A percentile compares a stretch with the other conserved stretches of the same genome.
These are phyloP conservation scores for Apantesis nais DNA, from an alignment of 2,888 invertebrate species.

Conservation along the genomic window DNA sequence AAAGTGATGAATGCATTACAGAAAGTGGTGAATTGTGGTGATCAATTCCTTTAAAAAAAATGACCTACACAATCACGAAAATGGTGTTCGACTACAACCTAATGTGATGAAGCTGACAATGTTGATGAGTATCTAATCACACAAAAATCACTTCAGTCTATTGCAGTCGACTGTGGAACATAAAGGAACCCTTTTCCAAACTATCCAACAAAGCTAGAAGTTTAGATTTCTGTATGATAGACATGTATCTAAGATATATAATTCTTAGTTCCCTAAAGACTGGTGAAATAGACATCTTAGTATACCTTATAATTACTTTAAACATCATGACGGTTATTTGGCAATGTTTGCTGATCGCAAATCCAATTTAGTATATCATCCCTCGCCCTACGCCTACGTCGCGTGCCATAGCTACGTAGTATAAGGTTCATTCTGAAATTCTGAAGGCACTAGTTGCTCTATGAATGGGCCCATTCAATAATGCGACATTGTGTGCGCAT, in stretches of 20 bases:
- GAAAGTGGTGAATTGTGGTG: no score
- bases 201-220: neutral
- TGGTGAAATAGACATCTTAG: neutral
- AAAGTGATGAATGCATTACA: no score
- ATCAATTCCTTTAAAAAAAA: neutral
- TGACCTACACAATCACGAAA: neutral
- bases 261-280: neutral
- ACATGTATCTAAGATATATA: neutral
- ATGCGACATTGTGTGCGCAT: conserved; percentile 57
- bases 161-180: no score
- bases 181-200: neutral
- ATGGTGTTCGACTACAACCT: neutral
- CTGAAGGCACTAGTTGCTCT: conserved; percentile 74
- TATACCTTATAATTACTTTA: neutral
- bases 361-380: conserved; percentile 22
- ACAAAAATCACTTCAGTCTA: no score
- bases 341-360: conserved; percentile 26
- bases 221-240: neutral
- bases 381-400: conserved; percentile 42
- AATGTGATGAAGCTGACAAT: neutral
- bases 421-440: conserved; percentile 71
- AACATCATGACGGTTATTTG: conserved; percentile 12
- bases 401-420: conserved; percentile 47
- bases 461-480: conserved; percentile 79
- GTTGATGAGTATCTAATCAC: no score